Evolutionary conservation across 2,797 vertebrate genomes (phyloP), one percentile per base, ranked within the genome.

Genomic region (Anguilla obscura): DNA sequence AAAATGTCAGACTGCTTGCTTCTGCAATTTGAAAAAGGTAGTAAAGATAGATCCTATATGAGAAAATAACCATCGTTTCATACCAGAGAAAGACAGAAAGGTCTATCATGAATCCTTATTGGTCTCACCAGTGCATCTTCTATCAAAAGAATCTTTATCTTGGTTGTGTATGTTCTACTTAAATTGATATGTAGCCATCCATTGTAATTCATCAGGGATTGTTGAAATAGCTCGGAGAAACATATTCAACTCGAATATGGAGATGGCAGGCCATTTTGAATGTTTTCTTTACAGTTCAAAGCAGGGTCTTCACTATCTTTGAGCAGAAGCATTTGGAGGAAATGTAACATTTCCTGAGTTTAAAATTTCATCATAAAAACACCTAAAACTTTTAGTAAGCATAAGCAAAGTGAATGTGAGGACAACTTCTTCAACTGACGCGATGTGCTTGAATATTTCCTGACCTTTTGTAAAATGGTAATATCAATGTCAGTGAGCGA

Each of bases 121-220:
- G 16, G 33, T 79, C 33, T 79, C 16, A 21, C 74, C 5, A 79
- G 74, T 14, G 74, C 16, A 7, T 79, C 36, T 79, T 79, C 16
- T 79, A 40, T 18, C 16, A 45, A 21, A 79, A 79, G 33, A 79
- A 21, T 79, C 30, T 79, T 79, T 79, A 33, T 45, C 12, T 45
- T 79, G 74, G 33, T 30, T 33, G 69, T 33, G 30, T 36, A 79
- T 79, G 74, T 79, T 79, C 33, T 79, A 79, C 33, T 79, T 79
- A 79, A 18, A 79, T 79, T 14, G 36, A 45, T 40, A 79, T 79
- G 74, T 76, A 76, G 30, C 71, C 71, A 36, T 76, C 71, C 71
- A 76, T 76, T 30, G 10, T 79, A 79, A 79, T 79, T 79, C 74
- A 18, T 79, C 74, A 79, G 74, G 74, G 74, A 79, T 45, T 40